These are phyloP conservation scores for Procapra przewalskii DNA, from an alignment of 2,113 vertebrate species.

Conservation along the genomic window DNA sequence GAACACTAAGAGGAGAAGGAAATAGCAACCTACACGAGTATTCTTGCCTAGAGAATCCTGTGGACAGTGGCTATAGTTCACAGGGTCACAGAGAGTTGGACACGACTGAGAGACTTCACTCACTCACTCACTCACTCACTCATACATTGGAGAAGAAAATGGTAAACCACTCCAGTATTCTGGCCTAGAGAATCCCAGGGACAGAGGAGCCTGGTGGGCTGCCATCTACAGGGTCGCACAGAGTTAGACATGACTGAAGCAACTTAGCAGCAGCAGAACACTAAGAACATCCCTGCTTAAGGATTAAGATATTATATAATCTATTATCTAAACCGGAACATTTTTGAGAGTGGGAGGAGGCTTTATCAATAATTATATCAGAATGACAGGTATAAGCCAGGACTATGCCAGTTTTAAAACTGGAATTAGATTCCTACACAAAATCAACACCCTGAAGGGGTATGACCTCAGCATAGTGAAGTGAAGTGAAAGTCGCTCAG, in stretches of 20 bases:
- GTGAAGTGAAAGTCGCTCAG: not conserved
- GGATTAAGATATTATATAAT: not conserved
- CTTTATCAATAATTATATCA: not conserved
- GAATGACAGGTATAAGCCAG: not conserved
- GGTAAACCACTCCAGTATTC: not conserved
- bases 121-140: no score
- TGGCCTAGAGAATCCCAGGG: not conserved
- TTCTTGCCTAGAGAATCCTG: not conserved
- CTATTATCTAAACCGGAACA: not conserved
- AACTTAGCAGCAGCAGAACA: not conserved
- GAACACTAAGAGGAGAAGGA: not conserved
- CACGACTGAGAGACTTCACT: not conserved
- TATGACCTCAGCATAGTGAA: not conserved
- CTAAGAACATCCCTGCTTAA: not conserved
- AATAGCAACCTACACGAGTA: not conserved
- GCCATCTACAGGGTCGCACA: rapidly evolving
- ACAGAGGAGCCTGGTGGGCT: not conserved
- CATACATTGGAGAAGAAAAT: not conserved
- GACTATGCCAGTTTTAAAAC: not conserved
- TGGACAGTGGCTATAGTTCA: not conserved
- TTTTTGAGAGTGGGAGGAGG: not conserved
- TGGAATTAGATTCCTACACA: not conserved
- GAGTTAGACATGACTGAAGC: not conserved
- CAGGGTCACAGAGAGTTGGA: not conserved
- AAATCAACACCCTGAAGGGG: not conserved